Evolutionary conservation across 1,140 invertebrate species (phyloP).

Genomic region (Drosophila mojavensis): DNA sequence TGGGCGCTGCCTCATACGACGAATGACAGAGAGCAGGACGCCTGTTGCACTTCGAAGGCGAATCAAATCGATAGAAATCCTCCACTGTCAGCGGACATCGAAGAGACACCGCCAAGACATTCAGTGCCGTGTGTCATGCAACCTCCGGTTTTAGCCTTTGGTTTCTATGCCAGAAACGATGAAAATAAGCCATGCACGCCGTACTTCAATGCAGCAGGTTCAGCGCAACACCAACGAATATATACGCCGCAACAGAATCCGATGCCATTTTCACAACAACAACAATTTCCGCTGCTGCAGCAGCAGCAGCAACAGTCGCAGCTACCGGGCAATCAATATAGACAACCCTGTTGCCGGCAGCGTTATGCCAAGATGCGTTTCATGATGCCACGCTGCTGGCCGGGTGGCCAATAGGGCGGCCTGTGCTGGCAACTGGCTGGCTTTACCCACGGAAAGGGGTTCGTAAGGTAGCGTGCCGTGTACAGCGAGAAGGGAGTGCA

Average conservation of each 20-base stretch:
- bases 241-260: neutral
- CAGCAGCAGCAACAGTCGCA: constrained; percentile 5
- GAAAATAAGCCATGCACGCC: neutral
- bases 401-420: neutral
- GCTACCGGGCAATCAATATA: constrained; percentile 2
- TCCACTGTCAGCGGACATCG: neutral
- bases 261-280: neutral
- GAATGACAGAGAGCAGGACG: no score
- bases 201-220: neutral
- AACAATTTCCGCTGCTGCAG: constrained; percentile 3
- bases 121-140: neutral
- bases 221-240: neutral
- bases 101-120: no score
- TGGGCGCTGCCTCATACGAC: neutral
- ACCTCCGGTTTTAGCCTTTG: neutral
- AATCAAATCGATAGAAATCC: neutral
- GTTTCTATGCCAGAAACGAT: neutral
- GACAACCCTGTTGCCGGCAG: constrained; percentile 39
- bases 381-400: constrained; percentile 68
- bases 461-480: constrained; percentile 48
- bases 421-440: no score
- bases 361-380: constrained; percentile 63
- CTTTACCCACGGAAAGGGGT: neutral
- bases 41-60: neutral
- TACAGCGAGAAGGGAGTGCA: constrained; percentile 3